phyloP scores from a whole-genome alignment of 2,888 invertebrate genomes.

The Tachina lurida region DNA sequence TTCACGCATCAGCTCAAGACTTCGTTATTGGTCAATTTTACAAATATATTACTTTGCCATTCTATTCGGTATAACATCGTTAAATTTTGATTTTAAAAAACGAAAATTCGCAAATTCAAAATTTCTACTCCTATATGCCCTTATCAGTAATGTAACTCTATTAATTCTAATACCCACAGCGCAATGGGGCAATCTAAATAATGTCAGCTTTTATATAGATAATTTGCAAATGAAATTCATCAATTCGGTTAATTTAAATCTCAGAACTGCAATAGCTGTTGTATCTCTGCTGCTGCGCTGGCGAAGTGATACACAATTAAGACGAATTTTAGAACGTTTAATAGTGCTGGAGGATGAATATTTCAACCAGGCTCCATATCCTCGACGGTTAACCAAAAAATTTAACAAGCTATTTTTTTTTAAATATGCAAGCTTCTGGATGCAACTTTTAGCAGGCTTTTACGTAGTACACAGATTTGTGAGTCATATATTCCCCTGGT shows the following conservation, averaged over 20 bases:
- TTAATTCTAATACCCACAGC: slow-evolving; percentile 1
- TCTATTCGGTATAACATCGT: slow-evolving; percentile 40
- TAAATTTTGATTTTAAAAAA: slow-evolving; percentile 49
- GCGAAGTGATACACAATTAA: slow-evolving; percentile 28
- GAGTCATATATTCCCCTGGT: slow-evolving; percentile 4
- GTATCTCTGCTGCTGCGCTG: slow-evolving; percentile 15
- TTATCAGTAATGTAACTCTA: neutral
- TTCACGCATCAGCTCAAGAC: neutral
- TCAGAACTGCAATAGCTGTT: slow-evolving; percentile 18
- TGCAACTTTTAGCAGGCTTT: neutral
- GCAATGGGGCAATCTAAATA: neutral
- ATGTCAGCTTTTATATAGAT: slow-evolving; percentile 25
- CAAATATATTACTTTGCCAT: slow-evolving; percentile 43
- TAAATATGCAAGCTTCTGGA: slow-evolving; percentile 27
- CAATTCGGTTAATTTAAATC: slow-evolving; percentile 45
- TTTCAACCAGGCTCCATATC: slow-evolving; percentile 41
- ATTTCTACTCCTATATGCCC: neutral
- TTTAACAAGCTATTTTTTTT: slow-evolving; percentile 24
- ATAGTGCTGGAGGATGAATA: slow-evolving; percentile 52
- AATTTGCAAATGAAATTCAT: slow-evolving; percentile 59
- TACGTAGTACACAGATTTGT: slow-evolving; percentile 26
- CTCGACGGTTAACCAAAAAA: neutral
- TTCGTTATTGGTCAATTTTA: slow-evolving; percentile 33
- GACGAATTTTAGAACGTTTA: slow-evolving; percentile 29
- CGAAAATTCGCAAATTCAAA: slow-evolving; percentile 20